Base-by-base conservation (phyloP, 2,888 invertebrate genomes). In the Pecten maximus region DNA sequence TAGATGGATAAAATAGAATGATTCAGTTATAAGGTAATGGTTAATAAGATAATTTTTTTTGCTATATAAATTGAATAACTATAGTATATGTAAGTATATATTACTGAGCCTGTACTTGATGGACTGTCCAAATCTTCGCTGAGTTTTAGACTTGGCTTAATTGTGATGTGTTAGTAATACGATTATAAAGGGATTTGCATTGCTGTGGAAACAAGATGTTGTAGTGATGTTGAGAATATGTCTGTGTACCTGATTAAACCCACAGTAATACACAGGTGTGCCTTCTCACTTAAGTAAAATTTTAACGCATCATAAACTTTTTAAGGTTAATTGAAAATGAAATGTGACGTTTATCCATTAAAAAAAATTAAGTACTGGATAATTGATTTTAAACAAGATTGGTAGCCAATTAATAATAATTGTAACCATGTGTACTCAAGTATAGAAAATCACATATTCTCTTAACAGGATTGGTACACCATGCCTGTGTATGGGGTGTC, bases 241-340 rank as follows among this genome's bases (percentile, higher is more conserved):
- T 74, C 4, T 16, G 4, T n/a, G 28, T 28, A 74, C 28, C 28
- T 28, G 16, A 28, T n/a, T 28, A 74, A 28, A 74, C 60, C 60
- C n/a, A n/a, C n/a, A n/a, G n/a, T 28, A 2, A 74, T 8, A 74
- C 60, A 74, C 74, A 74, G 74, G 74, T 74, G 74, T 74, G 35
- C 10, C 74, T 15, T 60, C 74, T 28, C 35, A 74, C 12, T 10
- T 74, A 74, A 74, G 74, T 74, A 4, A 28, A 28, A n/a, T 35
- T 23, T 74, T 74, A 74, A 74, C 74, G 74, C 74, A 74, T 74
- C 74, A 74, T 74, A 35, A 74, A 74, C 35, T 74, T 10, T 19
- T 74, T 74, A 28, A 35, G 74, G 35, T 74, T 74, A 74, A 74
- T 74, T 74, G 74, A 74, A 74, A 74, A 74, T 10, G 4, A 60